phyloP scores from a whole-genome alignment of 2,888 invertebrate genomes.

The Pyrrhia umbra region DNA sequence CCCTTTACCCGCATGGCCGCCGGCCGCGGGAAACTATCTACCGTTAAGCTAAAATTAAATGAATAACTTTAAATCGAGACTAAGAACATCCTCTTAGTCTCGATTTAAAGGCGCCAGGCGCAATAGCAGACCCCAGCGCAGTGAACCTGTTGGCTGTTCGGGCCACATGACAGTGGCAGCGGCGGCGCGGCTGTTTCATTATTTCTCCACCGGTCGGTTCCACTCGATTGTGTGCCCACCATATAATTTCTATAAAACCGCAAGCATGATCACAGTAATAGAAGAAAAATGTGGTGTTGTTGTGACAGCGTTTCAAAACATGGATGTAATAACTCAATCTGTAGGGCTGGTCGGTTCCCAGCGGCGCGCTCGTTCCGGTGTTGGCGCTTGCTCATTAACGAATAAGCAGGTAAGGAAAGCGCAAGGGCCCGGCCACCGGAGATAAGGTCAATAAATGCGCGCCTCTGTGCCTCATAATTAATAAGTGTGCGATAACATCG shows the following conservation, averaged over 20 bases:
- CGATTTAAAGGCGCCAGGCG: too few relatives aligned
- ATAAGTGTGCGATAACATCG: conserved; percentile 83
- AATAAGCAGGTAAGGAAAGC: conserved; percentile 79
- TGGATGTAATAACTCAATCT: conserved; percentile 61
- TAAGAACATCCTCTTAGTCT: too few relatives aligned
- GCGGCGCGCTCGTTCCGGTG: conserved; percentile 77
- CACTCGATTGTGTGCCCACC: conserved; percentile 45
- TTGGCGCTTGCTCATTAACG: conserved; percentile 80
- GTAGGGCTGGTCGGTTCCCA: conserved; percentile 68
- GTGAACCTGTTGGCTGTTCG: conserved; percentile 21
- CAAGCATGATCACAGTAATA: conserved; percentile 64
- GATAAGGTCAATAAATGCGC: conserved; percentile 88
- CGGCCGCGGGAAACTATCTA: conserved; percentile 41
- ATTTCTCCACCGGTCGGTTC: conserved; percentile 35
- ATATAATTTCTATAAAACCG: conserved; percentile 57
- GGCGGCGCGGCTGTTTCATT: conserved; percentile 28
- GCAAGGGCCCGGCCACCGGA: conserved; percentile 81
- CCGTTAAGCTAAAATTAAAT: conserved; percentile 46
- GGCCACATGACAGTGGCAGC: conserved; percentile 13
- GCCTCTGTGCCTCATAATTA: conserved; percentile 83
- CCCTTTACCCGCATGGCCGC: conserved; percentile 65
- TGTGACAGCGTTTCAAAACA: conserved; percentile 53
- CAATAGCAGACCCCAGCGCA: conserved; percentile 15
- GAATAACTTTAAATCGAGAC: conserved; percentile 27
- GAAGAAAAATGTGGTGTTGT: conserved; percentile 53